Conservation (phyloP, 2,888 invertebrate species). For the Junonia oenone region DNA sequence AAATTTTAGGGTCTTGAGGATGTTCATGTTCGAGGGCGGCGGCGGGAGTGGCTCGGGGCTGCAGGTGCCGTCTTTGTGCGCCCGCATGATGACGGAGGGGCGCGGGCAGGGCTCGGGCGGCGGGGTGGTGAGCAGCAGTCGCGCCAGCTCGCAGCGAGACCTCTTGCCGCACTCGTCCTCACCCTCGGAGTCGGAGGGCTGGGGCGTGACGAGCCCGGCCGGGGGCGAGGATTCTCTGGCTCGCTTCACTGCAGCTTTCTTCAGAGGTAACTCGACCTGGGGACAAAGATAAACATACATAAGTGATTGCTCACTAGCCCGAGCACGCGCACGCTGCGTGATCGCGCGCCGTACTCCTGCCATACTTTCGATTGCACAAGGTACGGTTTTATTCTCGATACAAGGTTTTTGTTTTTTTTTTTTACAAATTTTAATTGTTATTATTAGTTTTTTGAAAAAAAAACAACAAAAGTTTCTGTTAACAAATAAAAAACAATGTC, state of each 20-base stretch:
- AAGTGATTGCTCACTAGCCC: conserved; percentile 64
- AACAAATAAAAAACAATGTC: conserved; percentile 28
- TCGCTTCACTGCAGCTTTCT: conserved; percentile 62
- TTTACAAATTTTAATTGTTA: conserved; percentile 1
- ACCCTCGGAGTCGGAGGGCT: conserved; percentile 91
- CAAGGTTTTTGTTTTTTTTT: conserved; percentile 30
- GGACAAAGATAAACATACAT: conserved; percentile 64
- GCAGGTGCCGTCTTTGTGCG: conserved; percentile 89
- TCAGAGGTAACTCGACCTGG: conserved; percentile 67
- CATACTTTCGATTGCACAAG: conserved; percentile 67
- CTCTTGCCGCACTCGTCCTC: conserved; percentile 78
- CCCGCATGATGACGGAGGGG: conserved; percentile 91
- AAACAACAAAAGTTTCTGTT: conserved; percentile 7
- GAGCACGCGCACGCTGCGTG: conserved; percentile 67
- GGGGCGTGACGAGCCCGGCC: conserved; percentile 84
- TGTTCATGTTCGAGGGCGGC: conserved; percentile 73
- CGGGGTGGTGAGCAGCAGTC: conserved; percentile 75
- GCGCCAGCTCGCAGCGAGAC: conserved; percentile 74
- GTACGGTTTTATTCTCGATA: conserved; percentile 30
- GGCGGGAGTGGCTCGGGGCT: conserved; percentile 65
- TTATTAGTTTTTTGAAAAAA: neutral
- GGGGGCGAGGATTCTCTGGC: conserved; percentile 52
- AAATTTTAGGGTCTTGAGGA: conserved; percentile 84
- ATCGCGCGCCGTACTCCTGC: conserved; percentile 49
- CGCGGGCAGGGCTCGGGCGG: conserved; percentile 75